Evolutionary conservation across 2,797 vertebrate species (phyloP).

Genomic region (Microctenopoma stevenorrisi): DNA sequence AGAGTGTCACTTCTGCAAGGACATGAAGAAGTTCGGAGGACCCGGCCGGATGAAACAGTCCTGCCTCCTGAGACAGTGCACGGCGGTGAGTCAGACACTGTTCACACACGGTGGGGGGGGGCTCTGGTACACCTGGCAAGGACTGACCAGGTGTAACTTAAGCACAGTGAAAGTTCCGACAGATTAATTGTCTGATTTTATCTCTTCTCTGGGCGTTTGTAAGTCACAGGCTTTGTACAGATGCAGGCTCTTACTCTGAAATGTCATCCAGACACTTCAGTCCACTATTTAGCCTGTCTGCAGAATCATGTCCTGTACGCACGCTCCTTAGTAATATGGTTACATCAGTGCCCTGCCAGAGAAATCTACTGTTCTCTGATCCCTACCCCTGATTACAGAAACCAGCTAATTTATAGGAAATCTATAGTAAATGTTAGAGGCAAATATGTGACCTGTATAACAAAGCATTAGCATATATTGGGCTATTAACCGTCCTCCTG

Average conservation of each 20-base stretch:
- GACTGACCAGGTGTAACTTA: background rate
- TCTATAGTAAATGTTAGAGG: background rate
- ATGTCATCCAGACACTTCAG: too few species aligned
- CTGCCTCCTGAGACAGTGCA: conserved; percentile 93
- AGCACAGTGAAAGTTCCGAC: too few species aligned
- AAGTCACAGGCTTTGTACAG: too few species aligned
- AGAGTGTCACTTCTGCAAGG: conserved; percentile 95
- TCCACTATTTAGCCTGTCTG: too few species aligned
- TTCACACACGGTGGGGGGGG: background rate
- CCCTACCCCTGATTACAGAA: background rate
- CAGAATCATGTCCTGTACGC: too few species aligned
- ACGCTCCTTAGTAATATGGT: too few species aligned
- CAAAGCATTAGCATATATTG: background rate
- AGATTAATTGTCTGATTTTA: too few species aligned
- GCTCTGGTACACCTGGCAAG: background rate
- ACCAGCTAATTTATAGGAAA: background rate
- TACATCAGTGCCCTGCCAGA: too few species aligned
- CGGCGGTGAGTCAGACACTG: conserved; percentile 83
- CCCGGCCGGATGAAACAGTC: conserved; percentile 96
- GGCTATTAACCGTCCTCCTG: background rate
- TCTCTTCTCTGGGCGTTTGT: too few species aligned
- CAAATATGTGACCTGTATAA: background rate
- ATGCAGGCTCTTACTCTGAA: too few species aligned
- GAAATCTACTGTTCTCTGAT: too few species aligned
- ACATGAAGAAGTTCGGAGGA: conserved; percentile 97